These are phyloP conservation scores for Blastobasis lacticolella DNA, from an alignment of 2,888 invertebrate genomes.

Conservation along the genomic window DNA sequence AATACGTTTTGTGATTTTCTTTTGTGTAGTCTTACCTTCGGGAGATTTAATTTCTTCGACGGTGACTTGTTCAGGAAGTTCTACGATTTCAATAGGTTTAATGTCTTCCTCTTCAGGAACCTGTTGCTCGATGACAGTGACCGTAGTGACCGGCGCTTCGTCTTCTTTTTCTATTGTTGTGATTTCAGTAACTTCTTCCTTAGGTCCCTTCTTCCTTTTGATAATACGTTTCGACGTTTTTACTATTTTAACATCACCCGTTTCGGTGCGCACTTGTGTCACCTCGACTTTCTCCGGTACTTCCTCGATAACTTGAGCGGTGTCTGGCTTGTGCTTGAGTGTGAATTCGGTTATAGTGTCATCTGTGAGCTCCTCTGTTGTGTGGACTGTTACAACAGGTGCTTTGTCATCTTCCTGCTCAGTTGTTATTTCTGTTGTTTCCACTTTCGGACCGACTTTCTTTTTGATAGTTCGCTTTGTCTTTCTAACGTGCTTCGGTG, in stretches of 20 bases:
- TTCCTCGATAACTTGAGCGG: conserved; percentile 15
- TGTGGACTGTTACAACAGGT: conserved; percentile 3
- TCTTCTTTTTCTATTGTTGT: conserved; percentile 52
- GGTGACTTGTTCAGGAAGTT: conserved; percentile 20
- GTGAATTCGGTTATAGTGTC: conserved; percentile 13
- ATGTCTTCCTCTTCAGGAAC: conserved; percentile 6
- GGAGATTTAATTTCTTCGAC: conserved; percentile 9
- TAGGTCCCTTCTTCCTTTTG: conserved; percentile 51
- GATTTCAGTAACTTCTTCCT: conserved; percentile 57
- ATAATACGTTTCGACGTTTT: conserved; percentile 53
- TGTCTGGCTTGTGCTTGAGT: conserved; percentile 5
- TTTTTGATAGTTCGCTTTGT: conserved; percentile 33
- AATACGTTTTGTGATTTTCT: conserved; percentile 27
- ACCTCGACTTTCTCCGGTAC: conserved; percentile 19
- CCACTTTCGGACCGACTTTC: conserved; percentile 32
- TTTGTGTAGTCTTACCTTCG: conserved; percentile 26
- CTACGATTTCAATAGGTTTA: conserved; percentile 14
- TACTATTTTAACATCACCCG: conserved; percentile 14
- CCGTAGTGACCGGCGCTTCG: conserved; percentile 35
- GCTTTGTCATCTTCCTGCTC: conserved; percentile 27
- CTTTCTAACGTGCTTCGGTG: conserved; percentile 22
- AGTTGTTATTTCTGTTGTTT: conserved; percentile 37
- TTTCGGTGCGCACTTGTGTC: conserved; percentile 18
- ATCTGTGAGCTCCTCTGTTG: conserved; percentile 12
- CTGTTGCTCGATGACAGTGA: conserved; percentile 29